phyloP scores from a whole-genome alignment of 2,888 invertebrate genomes.

The Drosophila atripex region DNA sequence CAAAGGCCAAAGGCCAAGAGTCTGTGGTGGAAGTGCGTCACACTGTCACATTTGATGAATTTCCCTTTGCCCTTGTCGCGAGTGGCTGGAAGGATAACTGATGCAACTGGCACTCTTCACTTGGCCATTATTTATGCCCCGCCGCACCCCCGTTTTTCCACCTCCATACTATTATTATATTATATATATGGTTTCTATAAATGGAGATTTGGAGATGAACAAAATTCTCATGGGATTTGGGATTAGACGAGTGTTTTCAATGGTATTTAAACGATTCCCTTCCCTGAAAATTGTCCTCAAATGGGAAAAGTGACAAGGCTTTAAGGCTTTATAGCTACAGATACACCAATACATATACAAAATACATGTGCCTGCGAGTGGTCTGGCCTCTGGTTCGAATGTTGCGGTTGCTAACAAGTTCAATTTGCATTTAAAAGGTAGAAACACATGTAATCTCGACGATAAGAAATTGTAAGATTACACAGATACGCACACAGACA shows the following conservation, averaged over 20 bases:
- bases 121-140: conserved; percentile 50
- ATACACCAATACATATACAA: background rate
- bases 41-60: conserved; percentile 68
- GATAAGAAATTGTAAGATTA: conserved; percentile 75
- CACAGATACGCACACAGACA: conserved; percentile 25
- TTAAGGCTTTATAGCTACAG: conserved; percentile 6
- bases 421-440: conserved; percentile 76
- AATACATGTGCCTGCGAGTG: conserved; percentile 33
- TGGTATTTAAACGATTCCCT: too few relatives aligned
- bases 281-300: background rate
- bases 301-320: conserved; percentile 6
- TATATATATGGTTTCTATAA: background rate
- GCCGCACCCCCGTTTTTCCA: too few relatives aligned
- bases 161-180: too few relatives aligned
- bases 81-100: conserved; percentile 45
- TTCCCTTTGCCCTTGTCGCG: conserved; percentile 76
- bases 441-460: conserved; percentile 76
- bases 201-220: too few relatives aligned
- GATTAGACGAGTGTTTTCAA: too few relatives aligned
- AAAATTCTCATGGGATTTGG: too few relatives aligned
- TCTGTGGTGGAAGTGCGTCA: conserved; percentile 37
- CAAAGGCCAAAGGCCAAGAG: conserved; percentile 4
- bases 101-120: conserved; percentile 23
- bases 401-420: conserved; percentile 71
- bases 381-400: conserved; percentile 50